Conservation (phyloP, 2,797 vertebrate species). For the Pachyuromys duprasi region DNA sequence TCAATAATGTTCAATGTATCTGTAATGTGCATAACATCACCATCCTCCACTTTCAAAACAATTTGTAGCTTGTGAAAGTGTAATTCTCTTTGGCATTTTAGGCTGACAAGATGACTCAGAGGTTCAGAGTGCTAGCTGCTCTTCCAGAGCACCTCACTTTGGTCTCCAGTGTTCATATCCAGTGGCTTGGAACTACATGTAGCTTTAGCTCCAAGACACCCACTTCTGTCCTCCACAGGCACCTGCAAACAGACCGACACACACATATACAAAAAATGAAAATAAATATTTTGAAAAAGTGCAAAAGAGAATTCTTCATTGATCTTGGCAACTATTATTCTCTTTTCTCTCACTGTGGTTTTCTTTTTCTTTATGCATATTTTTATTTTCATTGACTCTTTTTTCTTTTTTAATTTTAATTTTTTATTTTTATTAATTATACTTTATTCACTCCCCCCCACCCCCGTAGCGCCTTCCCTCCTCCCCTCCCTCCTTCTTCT, state of each 20-base stretch:
- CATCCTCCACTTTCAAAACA: not conserved
- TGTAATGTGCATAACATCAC: not conserved
- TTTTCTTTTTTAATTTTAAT: too few relatives aligned
- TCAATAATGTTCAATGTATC: not conserved
- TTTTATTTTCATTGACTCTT: too few relatives aligned
- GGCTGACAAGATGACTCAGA: too few relatives aligned
- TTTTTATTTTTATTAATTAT: too few relatives aligned
- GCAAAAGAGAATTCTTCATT: not conserved
- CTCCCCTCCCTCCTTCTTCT: too few relatives aligned
- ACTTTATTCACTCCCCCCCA: too few relatives aligned
- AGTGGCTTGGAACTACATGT: too few relatives aligned
- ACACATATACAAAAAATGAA: not conserved
- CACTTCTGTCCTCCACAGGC: not conserved
- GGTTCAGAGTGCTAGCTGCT: not conserved
- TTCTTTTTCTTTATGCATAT: too few relatives aligned
- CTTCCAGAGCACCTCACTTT: not conserved
- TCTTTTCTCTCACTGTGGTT: not conserved
- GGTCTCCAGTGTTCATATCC: not conserved
- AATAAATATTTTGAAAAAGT: not conserved
- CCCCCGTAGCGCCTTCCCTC: too few relatives aligned
- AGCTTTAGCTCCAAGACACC: not conserved
- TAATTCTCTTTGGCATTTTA: not conserved
- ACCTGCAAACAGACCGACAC: not conserved
- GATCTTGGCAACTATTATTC: not conserved
- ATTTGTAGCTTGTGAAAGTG: not conserved